Base-by-base conservation (phyloP, 2,797 vertebrate species). In the Lepilemur ruficaudatus region DNA sequence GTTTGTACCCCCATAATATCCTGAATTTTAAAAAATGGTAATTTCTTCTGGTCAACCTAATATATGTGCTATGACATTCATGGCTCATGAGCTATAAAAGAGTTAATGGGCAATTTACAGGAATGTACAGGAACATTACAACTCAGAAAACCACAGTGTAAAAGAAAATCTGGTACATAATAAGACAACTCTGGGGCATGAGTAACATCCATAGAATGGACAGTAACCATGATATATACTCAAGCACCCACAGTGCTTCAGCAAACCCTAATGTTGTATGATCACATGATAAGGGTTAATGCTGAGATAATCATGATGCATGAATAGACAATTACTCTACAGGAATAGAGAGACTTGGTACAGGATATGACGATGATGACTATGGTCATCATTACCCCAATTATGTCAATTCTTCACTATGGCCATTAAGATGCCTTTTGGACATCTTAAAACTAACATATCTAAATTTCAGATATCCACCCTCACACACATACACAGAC, bases 111-210 rank as follows among this genome's bases (percentile, higher is more conserved):
- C 22, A 76, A 59, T 80, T 96, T 90, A 83, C 10, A 94, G 28
- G 59, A 90, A 87, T 70, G 3, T 67, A 41, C 25, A 84, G 61
- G 59, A 93, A 88, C 8, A 63, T 13, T 80, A 70, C 9, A 84
- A 46, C 52, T 97, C 61, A 86, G 55, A 92, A 96, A 95, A 92
- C 9, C 43, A 79, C 48, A 78, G 10, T 4, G 79, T 7, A 41
- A 46, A 67, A 85, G 79, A 80, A 96, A 96, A 79, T 73, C 73
- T 12, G 1, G 38, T 63, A 11, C 25, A 57, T 70, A 13, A 76
- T 57, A 15, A 94, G 15, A 76, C 30, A 75, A 92, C 13, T 82
- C 43, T 46, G 15, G 22, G 18, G 17, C 13, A 41, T 48, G 25
- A 85, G 35, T 38, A 91, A 59, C 30, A 78, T 43, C 8, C 38